Conservation (phyloP, 2,113 vertebrate species). For the Hypomesus transpacificus region DNA sequence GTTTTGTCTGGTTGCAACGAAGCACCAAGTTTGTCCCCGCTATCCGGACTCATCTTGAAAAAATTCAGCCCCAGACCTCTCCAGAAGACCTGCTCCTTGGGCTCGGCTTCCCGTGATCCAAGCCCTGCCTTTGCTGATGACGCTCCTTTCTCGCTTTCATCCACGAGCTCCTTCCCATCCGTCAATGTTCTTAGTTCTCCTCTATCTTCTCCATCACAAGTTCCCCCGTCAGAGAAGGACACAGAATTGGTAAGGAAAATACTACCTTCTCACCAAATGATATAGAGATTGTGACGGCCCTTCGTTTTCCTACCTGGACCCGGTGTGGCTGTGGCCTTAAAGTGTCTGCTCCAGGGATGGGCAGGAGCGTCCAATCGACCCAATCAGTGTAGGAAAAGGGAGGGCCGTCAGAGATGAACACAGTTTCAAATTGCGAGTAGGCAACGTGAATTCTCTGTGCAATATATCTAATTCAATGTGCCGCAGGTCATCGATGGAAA, state of each 20-base stretch:
- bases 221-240: slow-evolving; percentile 4
- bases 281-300: no score
- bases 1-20: slow-evolving; percentile 63
- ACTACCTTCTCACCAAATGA: no score
- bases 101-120: slow-evolving; percentile 34
- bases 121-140: slow-evolving; percentile 49
- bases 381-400: no score
- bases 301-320: no score
- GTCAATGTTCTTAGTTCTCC: neutral
- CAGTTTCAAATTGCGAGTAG: no score
- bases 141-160: slow-evolving; percentile 35
- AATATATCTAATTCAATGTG: neutral
- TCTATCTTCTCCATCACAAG: slow-evolving; percentile 8
- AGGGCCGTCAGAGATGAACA: no score
- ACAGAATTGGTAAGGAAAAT: slow-evolving; percentile 32
- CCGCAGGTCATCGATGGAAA: slow-evolving; percentile 31
- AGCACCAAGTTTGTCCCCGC: slow-evolving; percentile 49
- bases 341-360: no score
- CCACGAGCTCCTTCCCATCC: slow-evolving; percentile 46
- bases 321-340: no score
- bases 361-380: no score
- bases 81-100: slow-evolving; percentile 40
- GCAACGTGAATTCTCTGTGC: no score
- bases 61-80: slow-evolving; percentile 37
- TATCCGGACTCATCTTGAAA: slow-evolving; percentile 58